Evolutionary conservation across 2,888 invertebrate genomes (phyloP).

Genomic region (Nephrotoma flavescens): DNA sequence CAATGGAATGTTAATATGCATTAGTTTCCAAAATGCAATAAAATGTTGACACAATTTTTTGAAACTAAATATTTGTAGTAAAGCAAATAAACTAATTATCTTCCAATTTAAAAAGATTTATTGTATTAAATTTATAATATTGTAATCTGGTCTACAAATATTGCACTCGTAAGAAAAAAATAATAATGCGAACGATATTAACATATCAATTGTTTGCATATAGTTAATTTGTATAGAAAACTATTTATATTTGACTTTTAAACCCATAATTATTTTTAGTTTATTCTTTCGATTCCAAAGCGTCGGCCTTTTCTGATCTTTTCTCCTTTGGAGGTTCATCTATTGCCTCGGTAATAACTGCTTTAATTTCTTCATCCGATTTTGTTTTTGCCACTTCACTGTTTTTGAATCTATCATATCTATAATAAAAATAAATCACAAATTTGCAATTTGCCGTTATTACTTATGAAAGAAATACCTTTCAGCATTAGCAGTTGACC

Average conservation of each 20-base stretch:
- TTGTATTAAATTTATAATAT: too few relatives aligned
- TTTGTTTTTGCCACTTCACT: constrained; percentile 36
- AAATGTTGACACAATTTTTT: too few relatives aligned
- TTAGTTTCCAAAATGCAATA: too few relatives aligned
- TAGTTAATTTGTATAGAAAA: neutral
- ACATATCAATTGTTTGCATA: neutral
- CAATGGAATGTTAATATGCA: too few relatives aligned
- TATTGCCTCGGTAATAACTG: neutral
- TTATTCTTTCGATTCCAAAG: neutral
- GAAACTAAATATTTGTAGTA: too few relatives aligned
- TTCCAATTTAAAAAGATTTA: too few relatives aligned
- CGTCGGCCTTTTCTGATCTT: neutral
- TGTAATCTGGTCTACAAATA: too few relatives aligned
- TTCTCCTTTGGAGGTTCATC: neutral
- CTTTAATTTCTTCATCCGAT: neutral
- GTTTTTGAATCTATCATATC: constrained; percentile 49
- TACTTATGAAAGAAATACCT: constrained; percentile 28
- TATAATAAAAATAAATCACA: constrained; percentile 19
- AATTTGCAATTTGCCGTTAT: neutral
- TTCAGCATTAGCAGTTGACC: constrained; percentile 36
- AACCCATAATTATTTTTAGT: neutral
- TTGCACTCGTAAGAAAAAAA: neutral
- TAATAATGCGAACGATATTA: neutral
- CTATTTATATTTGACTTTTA: neutral
- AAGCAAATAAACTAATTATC: too few relatives aligned